Evolutionary conservation across 2,888 invertebrate species (phyloP), one percentile per base, ranked within the genome.

Genomic region (Tiphia femorata): DNA sequence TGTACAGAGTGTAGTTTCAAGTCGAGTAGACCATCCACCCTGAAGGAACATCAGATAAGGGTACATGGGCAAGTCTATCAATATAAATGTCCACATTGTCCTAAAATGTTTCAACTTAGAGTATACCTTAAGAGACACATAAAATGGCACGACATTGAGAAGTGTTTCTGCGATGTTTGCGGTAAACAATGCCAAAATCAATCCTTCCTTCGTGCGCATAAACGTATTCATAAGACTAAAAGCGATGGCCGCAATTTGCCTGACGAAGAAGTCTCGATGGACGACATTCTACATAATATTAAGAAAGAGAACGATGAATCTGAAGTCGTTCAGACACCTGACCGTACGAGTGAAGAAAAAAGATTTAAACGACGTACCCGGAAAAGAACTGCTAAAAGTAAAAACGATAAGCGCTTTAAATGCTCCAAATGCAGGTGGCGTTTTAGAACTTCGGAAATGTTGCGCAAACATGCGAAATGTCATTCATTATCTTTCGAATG

Each of bases 1-100:
- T 59, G 61, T 3, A 1, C 35, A 10, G 38, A 60, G 1, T 60
- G 62, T 30, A 29, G 16, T 2, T 62, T 59, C 16, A 44, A 48
- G 10, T 42, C 51, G 2, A 37, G n/a, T 1, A 30, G 23, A 1
- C 16, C 1, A 7, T 12, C 21, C 3, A 19, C 7, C 7, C 0
- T 62, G 23, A 40, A 40, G 7, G 10, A 19, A 6, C 59, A 62
- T 25, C 35, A 44, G 21, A 29, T 43, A 3, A 30, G 38, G 30
- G 40, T 3, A n/a, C 60, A 62, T 19, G 3, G 33, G 12, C 16
- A 49, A 2, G 4, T 5, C 1, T 41, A 21, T 8, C 1, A 2
- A 10, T 55, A 49, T 20, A 23, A 30, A 3, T 61, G 61, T 10
- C 16, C 19, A 1, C 6, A 41, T 0, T 63, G 61, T 1, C 12